These are phyloP conservation scores for Zaprionus kolodkinae DNA, from an alignment of 1,140 invertebrate species.

Conservation along the genomic window DNA sequence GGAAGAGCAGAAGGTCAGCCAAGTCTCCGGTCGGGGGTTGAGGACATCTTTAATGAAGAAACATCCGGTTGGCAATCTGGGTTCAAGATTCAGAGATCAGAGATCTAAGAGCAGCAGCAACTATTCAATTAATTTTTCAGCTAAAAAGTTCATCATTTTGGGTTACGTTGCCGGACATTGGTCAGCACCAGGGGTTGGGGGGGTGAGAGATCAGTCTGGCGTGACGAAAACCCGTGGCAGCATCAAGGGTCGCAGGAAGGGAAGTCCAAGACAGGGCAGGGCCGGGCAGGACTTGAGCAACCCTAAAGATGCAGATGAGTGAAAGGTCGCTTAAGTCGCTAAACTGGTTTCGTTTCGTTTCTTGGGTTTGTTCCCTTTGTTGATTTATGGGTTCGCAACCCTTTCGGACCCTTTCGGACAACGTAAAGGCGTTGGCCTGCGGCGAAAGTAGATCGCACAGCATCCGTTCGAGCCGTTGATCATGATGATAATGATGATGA, in stretches of 20 bases:
- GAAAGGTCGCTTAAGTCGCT: constrained; percentile 48
- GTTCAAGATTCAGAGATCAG: constrained; percentile 55
- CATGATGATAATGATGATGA: too few relatives aligned
- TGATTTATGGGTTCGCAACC: constrained; percentile 68
- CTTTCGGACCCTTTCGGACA: constrained; percentile 13
- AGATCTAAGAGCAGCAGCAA: constrained; percentile 35
- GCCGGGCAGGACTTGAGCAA: constrained; percentile 16
- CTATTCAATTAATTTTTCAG: constrained; percentile 72
- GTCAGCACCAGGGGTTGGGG: constrained; percentile 34
- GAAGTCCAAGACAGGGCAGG: not conserved
- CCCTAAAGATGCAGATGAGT: not conserved
- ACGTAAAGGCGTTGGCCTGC: constrained; percentile 9
- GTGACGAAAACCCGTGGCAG: constrained; percentile 20
- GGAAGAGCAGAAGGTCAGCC: constrained; percentile 54
- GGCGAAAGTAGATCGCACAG: constrained; percentile 59
- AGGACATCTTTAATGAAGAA: constrained; percentile 71
- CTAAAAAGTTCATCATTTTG: constrained; percentile 69
- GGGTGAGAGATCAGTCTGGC: constrained; percentile 2
- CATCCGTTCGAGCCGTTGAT: constrained; percentile 45
- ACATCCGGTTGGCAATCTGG: not conserved
- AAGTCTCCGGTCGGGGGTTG: constrained; percentile 36
- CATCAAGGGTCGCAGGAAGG: constrained; percentile 13
- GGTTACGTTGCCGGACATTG: constrained; percentile 38
- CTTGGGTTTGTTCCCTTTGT: constrained; percentile 29
- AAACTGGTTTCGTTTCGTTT: constrained; percentile 55